phyloP scores from a whole-genome alignment of 2,113 vertebrate species.

The Ranitomeya imitator region DNA sequence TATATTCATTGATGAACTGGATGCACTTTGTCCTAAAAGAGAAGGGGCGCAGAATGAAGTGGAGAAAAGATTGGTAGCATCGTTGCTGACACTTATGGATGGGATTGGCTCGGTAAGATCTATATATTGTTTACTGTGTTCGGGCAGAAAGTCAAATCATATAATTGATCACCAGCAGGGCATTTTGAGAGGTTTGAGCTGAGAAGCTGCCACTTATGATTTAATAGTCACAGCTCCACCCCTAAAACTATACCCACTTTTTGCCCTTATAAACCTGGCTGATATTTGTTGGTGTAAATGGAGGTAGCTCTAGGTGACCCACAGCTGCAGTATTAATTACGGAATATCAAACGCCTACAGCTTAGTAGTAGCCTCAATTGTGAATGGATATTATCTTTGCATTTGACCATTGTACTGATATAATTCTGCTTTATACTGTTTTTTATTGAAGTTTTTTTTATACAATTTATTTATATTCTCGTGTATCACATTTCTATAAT shows the following conservation, averaged over 20 bases:
- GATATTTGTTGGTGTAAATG: background rate
- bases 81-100: slow-evolving; percentile 94
- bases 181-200: too few species aligned
- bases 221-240: too few species aligned
- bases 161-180: too few species aligned
- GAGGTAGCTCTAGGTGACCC: background rate
- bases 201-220: too few species aligned
- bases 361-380: background rate
- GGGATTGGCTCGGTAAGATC: slow-evolving; percentile 90
- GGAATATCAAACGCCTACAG: background rate
- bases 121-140: background rate
- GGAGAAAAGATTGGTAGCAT: slow-evolving; percentile 92
- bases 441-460: too few species aligned
- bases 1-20: slow-evolving; percentile 97
- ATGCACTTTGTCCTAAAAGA: slow-evolving; percentile 91
- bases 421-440: background rate
- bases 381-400: background rate
- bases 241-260: too few species aligned
- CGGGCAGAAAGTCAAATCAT: too few species aligned
- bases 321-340: background rate
- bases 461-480: too few species aligned
- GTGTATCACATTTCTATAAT: too few species aligned
- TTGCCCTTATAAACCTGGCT: too few species aligned
- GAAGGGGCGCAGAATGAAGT: slow-evolving; percentile 94
- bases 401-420: background rate